Percentiles rank a stretch among this genome's conserved stretches.
Evolutionary conservation across 1,140 invertebrate genomes (phyloP).

Genomic region (Monomorium pharaonis): DNA sequence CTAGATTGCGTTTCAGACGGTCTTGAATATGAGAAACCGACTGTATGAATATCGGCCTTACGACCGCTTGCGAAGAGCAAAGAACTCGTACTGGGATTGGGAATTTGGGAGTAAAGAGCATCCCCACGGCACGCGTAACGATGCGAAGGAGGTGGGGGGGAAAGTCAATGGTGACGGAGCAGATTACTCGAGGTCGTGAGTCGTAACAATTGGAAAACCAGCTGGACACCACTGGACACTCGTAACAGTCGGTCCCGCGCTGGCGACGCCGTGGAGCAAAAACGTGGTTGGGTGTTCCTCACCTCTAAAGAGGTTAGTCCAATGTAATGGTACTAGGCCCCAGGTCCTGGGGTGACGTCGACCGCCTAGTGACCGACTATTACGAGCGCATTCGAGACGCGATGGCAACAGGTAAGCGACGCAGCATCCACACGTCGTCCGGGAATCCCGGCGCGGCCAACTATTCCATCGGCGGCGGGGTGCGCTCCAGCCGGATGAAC

Average conservation of each 20-base stretch:
- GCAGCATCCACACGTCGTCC: slow-evolving; percentile 67
- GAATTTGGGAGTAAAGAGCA: slow-evolving; percentile 12
- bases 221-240: too few relatives aligned
- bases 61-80: background rate
- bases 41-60: too few relatives aligned
- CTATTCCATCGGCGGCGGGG: slow-evolving; percentile 56
- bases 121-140: background rate
- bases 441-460: slow-evolving; percentile 37
- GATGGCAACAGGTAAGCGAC: slow-evolving; percentile 76
- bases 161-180: slow-evolving; percentile 31
- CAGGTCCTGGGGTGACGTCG: background rate
- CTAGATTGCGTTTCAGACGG: too few relatives aligned
- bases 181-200: background rate
- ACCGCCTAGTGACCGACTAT: background rate
- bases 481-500: slow-evolving; percentile 81
- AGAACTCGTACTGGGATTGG: too few relatives aligned
- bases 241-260: background rate
- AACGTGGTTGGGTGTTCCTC: background rate
- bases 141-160: slow-evolving; percentile 3
- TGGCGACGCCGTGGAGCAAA: background rate
- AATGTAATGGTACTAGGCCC: background rate
- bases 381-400: background rate
- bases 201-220: background rate
- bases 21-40: too few relatives aligned
- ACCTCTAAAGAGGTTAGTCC: background rate